Evolutionary conservation across 2,888 invertebrate species (phyloP), one percentile per base, ranked within the genome.

Genomic region (Tolmerus cingulatus): DNA sequence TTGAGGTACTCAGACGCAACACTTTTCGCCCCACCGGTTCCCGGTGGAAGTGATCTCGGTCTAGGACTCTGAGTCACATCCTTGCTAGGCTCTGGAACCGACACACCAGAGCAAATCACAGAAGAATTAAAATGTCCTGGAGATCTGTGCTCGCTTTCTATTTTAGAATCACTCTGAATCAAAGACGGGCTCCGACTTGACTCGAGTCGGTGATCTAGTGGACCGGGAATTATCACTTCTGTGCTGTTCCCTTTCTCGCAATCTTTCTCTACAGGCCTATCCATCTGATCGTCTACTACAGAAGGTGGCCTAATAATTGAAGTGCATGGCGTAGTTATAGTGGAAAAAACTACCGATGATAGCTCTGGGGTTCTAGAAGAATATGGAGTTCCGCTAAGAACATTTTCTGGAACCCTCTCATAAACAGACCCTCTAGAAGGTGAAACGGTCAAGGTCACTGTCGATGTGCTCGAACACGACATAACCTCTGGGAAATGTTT

Each of bases 1-100:
- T 95, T 95, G 88, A 95, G 92, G 91, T 94, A 95, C 90, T 94
- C 95, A 0, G 95, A 94, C 5, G 95, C 95, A 0, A 95, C 95
- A 91, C 94, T 95, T 91, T 95, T 95, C 5, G 95, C 95, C 90
- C 93, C 93, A 91, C 93, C 87, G 9, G 77, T 78, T 7, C 86
- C 78, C 19, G 78, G 19, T 27, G 87, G 79, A 78, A 78, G 66
- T 76, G 87, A 88, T 74, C 79, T 51, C 77, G 51, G 88, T 16
- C 57, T 78, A 16, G 77, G 77, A 12, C 55, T 86, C 23, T 57
- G 19, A n/a, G 9, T 79, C 5, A 37, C 5, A 34, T 86, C 78
- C 57, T 79, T 86, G 51, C 12, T 57, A 43, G 40, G 14, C 27
- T 86, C 86, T 79, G 40, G 66, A 19, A 34, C 23, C 14, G 23